A percentile compares a stretch with the other conserved stretches of the same genome.
These are phyloP conservation scores for Drosophila maculinotata DNA, from an alignment of 2,888 invertebrate genomes.

Conservation along the genomic window DNA sequence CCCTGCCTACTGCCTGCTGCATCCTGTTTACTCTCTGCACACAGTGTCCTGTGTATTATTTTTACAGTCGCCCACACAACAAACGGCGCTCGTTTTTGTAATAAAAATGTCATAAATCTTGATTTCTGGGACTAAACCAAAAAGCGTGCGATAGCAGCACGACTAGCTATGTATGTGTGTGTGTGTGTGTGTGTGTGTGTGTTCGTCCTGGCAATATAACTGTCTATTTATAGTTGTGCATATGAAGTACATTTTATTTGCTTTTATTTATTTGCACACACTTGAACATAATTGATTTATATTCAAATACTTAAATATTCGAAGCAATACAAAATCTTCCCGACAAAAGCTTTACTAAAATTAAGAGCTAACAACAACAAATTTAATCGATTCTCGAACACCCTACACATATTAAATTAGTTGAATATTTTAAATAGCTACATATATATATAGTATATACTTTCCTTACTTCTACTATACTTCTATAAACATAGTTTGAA, in stretches of 20 bases:
- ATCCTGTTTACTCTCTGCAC: conserved; percentile 1
- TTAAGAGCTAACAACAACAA: neutral
- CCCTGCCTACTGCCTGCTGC: neutral
- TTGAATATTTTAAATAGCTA: too few species aligned
- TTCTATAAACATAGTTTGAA: too few species aligned
- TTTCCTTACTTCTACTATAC: too few species aligned
- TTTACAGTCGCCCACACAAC: conserved; percentile 58
- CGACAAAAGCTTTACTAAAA: conserved; percentile 1
- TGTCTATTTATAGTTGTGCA: conserved; percentile 72
- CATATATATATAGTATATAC: too few species aligned
- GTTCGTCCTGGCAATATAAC: conserved; percentile 67
- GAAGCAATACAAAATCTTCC: neutral
- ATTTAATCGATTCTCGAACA: too few species aligned
- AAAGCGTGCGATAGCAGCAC: conserved; percentile 67
- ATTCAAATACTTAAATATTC: neutral
- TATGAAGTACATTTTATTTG: conserved; percentile 74
- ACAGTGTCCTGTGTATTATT: conserved; percentile 45
- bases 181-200: conserved; percentile 3
- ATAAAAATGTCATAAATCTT: conserved; percentile 82
- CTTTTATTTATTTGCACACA: conserved; percentile 70
- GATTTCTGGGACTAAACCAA: conserved; percentile 75
- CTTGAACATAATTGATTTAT: conserved; percentile 49
- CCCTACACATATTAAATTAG: too few species aligned
- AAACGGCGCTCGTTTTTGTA: conserved; percentile 70
- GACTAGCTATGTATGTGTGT: conserved; percentile 7